Base-by-base conservation (phyloP, 2,113 vertebrate genomes). In the Oncorhynchus kisutch region DNA sequence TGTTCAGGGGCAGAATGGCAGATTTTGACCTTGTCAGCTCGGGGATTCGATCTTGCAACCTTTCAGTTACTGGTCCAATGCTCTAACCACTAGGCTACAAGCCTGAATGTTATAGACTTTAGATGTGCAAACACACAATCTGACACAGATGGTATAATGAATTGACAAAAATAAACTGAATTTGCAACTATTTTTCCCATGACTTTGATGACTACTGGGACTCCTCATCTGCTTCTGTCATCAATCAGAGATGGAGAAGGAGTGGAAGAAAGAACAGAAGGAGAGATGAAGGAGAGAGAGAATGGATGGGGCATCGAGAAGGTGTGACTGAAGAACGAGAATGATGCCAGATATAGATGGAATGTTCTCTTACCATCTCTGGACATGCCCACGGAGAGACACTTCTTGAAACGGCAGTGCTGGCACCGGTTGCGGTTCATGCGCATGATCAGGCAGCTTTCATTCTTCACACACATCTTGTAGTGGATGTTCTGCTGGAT, bases 401-500 rank as follows among this genome's bases (percentile, higher is more conserved):
- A 95, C 89, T 95, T 95, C 90, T 93, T 94, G 74, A 95, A 95
- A 86, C 93, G 94, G 76, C 94, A 95, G 86, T 94, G 94, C 84
- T 95, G 94, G 76, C 94, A 94, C 71, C 94, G 92, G 85, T 95
- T 94, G n/a, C 94, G 82, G 90, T 94, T 95, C 92, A 94, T 94
- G 76, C 93, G 88, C 91, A 95, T 92, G 84, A 95, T 94, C 81
- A 92, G 86, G 78, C 94, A 95, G 83, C 91, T 93, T 72, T 94
- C 93, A 22, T 94, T 95, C 90, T 94, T 95, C 71, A 94, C 92
- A 18, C 94, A 95, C 92, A 93, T 94, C 88, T 95, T 95, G 82
- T 95, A 95, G 81, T 94, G 91, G 81, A 95, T 94, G 60, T 94
- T 95, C 92, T 95, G 94, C 86, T 95, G 94, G 77, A 95, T 95